phyloP scores from a whole-genome alignment of 2,888 invertebrate genomes.

The Scaptomyza parva region DNA sequence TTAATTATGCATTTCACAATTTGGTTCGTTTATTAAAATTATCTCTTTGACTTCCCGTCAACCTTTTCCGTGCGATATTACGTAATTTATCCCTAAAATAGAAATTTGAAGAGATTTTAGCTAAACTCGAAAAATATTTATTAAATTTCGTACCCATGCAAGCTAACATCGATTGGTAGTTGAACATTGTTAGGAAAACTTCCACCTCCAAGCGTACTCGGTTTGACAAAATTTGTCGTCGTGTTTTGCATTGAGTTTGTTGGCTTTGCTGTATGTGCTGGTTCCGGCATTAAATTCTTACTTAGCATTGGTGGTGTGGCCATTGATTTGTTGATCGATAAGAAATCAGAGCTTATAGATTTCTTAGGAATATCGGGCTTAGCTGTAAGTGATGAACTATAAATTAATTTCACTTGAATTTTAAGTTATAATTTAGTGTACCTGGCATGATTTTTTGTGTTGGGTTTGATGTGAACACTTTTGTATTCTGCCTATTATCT shows the following conservation, averaged over 20 bases:
- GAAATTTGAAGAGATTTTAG: no score
- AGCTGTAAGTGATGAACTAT: background rate
- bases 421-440: constrained; percentile 4
- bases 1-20: constrained; percentile 13
- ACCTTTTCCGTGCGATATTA: constrained; percentile 16
- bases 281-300: constrained; percentile 13
- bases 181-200: background rate
- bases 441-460: background rate
- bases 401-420: background rate
- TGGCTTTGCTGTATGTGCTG: constrained; percentile 3
- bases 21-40: constrained; percentile 38
- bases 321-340: background rate
- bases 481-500: constrained; percentile 12
- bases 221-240: background rate
- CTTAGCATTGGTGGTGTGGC: background rate
- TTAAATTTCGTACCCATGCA: constrained; percentile 18
- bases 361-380: constrained; percentile 11
- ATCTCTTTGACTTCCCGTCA: constrained; percentile 18
- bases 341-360: constrained; percentile 18
- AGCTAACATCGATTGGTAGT: constrained; percentile 1
- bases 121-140: background rate
- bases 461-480: constrained; percentile 28
- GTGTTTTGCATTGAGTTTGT: constrained; percentile 2
- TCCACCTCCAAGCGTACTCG: constrained; percentile 6
- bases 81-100: constrained; percentile 33